Percentiles rank a stretch among this genome's conserved stretches.
These are phyloP conservation scores for Drosophila pullipes DNA, from an alignment of 2,888 invertebrate genomes.

Conservation along the genomic window DNA sequence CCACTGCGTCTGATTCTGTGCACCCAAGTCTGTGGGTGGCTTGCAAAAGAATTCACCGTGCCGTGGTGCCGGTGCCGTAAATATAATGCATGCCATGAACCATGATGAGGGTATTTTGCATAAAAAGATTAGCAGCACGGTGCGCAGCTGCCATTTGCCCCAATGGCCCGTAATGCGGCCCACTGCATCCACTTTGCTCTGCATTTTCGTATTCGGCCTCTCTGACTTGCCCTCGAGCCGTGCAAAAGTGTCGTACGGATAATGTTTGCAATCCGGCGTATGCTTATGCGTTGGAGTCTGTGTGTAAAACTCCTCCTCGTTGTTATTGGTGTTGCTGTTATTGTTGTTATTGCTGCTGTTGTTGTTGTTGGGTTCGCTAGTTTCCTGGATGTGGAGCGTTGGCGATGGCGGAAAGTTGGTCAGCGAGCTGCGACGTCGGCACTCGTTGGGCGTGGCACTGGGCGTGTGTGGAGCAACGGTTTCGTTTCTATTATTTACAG, in stretches of 20 bases:
- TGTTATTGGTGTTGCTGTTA: conserved; percentile 54
- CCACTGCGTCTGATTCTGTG: conserved; percentile 84
- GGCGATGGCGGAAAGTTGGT: conserved; percentile 37
- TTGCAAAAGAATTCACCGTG: conserved; percentile 86
- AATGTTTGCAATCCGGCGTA: conserved; percentile 71
- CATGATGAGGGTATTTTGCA: conserved; percentile 86
- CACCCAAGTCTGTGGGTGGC: conserved; percentile 81
- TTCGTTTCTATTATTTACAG: conserved; percentile 28
- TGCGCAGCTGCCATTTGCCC: conserved; percentile 86
- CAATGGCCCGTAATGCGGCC: conserved; percentile 85
- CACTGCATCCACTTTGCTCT: conserved; percentile 85
- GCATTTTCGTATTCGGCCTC: conserved; percentile 76
- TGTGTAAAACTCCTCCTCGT: conserved; percentile 50
- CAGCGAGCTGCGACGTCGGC: conserved; percentile 75
- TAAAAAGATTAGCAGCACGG: conserved; percentile 85
- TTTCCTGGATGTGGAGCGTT: conserved; percentile 19
- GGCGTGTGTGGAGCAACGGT: neutral
- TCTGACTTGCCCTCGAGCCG: conserved; percentile 80
- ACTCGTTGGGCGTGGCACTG: conserved; percentile 43
- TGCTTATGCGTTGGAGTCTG: conserved; percentile 41
- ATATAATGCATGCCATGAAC: conserved; percentile 87
- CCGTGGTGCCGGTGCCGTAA: conserved; percentile 85
- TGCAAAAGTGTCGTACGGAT: conserved; percentile 82
- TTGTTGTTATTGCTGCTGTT: conserved; percentile 31
- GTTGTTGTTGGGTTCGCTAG: conserved; percentile 53